phyloP scores from a whole-genome alignment of 35 echinoderm and acorn worm genomes.

The Eucidaris tribuloides region DNA sequence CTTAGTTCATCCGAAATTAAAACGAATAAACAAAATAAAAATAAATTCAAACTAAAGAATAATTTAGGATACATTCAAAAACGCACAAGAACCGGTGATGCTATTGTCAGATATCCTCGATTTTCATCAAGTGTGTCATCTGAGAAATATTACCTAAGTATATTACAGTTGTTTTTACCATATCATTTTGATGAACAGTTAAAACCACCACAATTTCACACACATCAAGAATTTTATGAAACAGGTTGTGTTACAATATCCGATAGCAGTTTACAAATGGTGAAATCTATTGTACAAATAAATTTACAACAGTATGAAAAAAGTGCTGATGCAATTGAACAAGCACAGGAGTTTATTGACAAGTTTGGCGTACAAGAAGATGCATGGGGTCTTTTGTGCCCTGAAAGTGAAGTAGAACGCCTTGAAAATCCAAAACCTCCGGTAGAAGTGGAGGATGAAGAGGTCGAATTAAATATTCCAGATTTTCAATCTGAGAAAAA shows the following conservation, averaged over 20 bases:
- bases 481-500: conserved; percentile 22
- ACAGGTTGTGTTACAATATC: neutral
- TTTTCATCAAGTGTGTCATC: neutral
- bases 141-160: conserved; percentile 44
- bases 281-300: conserved; percentile 12
- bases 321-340: conserved; percentile 11
- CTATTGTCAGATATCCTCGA: conserved; percentile 48
- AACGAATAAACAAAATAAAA: neutral
- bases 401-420: conserved; percentile 43
- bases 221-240: conserved; percentile 34
- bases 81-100: conserved; percentile 17
- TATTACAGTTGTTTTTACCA: conserved; percentile 36
- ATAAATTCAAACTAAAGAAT: conserved; percentile 24
- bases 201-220: conserved; percentile 11
- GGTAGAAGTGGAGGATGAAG: neutral
- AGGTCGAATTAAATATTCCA: conserved; percentile 34
- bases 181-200: conserved; percentile 38
- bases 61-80: conserved; percentile 41
- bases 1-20: neutral
- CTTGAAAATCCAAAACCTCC: neutral
- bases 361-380: conserved; percentile 20
- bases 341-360: conserved; percentile 27
- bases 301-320: conserved; percentile 41
- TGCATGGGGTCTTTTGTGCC: conserved; percentile 52
- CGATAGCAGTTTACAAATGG: neutral